Evolutionary conservation across 2,888 invertebrate species (phyloP), one percentile per base, ranked within the genome.

Genomic region (Lobophora halterata): DNA sequence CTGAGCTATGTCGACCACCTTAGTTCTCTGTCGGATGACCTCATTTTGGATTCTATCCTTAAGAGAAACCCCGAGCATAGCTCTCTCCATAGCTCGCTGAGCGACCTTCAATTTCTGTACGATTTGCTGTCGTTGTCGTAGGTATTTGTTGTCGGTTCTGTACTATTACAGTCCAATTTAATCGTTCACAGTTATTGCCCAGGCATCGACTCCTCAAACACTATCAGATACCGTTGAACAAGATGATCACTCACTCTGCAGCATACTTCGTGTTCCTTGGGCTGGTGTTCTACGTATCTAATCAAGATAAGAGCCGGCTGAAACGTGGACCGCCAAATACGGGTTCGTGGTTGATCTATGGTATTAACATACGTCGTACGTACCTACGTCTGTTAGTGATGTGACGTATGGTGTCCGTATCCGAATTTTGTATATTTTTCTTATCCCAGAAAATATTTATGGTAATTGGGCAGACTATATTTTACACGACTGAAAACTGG

Each of bases 171-270:
- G 7, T n/a, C 2, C 14, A 5, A 41, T 13, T 26, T 23, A 51
- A 46, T 43, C 57, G 40, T 60, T 61, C 46, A 25, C 65, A 78
- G 79, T 45, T 77, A 46, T 61, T 71, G 39, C 76, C 78, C 17
- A 62, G 68, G 30, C 86, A 89, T 50, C 52, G 67, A 5, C 62
- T 79, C 32, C 83, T 90, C 8, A 82, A 76, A 41, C 86, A 88
- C 61, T 91, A 89, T 87, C 79, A 83, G 52, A 86, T 92, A 55
- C 93, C 93, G 13, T 83, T 93, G 48, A 93, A 93, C 70, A 92
- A 92, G 75, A 91, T 93, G 79, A 89, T 94, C 55, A 92, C 91
- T 31, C 91, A 91, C 58, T 83, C 90, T 3, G 88, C 92, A 7
- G 90, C 91, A 6, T 93, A 93, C 66, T 64, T 91, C 34, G 76